Conservation (phyloP, 1,140 invertebrate genomes). For the Zaprionus inermis region DNA sequence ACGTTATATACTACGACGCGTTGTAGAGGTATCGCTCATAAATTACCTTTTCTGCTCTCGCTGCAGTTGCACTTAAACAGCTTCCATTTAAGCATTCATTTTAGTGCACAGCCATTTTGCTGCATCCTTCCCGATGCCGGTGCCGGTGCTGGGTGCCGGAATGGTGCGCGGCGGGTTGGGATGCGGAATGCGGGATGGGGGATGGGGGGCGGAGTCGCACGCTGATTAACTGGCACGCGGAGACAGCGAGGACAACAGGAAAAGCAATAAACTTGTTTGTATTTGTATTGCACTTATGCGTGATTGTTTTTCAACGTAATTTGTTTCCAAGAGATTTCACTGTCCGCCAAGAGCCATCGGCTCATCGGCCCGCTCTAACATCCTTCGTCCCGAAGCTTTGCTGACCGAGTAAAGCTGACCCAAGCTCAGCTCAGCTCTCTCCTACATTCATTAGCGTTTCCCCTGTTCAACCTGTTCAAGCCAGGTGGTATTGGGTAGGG, state of each 20-base stretch:
- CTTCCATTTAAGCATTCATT: conserved; percentile 19
- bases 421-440: not conserved
- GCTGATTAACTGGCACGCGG: conserved; percentile 14
- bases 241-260: conserved; percentile 44
- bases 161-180: not conserved
- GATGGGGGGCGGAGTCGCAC: not conserved
- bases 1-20: not conserved
- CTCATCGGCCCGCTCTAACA: no score
- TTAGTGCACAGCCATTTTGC: conserved; percentile 10
- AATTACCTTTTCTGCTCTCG: conserved; percentile 8
- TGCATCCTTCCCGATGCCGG: not conserved
- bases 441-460: conserved; percentile 3
- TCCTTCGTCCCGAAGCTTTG: no score
- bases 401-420: conserved; percentile 1
- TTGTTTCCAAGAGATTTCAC: conserved; percentile 63
- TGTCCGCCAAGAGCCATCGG: not conserved
- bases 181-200: not conserved
- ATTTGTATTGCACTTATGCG: conserved; percentile 72
- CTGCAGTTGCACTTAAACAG: conserved; percentile 14
- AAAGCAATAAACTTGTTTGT: conserved; percentile 72
- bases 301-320: conserved; percentile 72
- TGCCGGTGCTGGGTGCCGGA: not conserved
- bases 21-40: conserved; percentile 3
- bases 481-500: no score
- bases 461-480: not conserved